Evolutionary conservation across 2,797 vertebrate genomes (phyloP), one percentile per base, ranked within the genome.

Genomic region (Streptopelia turtur): DNA sequence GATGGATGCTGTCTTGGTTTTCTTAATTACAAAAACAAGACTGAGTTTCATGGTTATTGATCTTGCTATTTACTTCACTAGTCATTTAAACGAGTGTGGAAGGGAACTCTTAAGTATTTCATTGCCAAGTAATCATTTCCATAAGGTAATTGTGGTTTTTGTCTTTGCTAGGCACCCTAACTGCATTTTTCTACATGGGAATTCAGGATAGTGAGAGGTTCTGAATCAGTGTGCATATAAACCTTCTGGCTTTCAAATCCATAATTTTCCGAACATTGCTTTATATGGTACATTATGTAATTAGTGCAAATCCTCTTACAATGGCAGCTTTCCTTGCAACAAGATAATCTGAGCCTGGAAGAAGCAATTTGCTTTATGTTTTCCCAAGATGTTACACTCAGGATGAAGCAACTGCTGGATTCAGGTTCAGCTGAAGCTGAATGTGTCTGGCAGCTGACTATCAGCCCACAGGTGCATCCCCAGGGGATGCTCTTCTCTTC

Each of bases 251-350:
- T 84, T 92, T 55, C 35, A 50, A 70, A 70, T 84, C 83, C 59
- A 14, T 72, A 91, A 21, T 83, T 83, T 87, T 63, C 53, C 85
- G 49, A 92, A 27, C 2, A 3, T 27, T 23, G 22, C 68, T 90
- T 90, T 86, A 59, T 61, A 41, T 35, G 31, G n/a, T 47, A 37
- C 39, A 70, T 74, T 3, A 59, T 59, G 63, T 82, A 90, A 94
- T 96, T 91, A 90, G 77, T 55, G 37, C 60, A 91, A 94, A 96
- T 93, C 83, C 66, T 87, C 37, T 94, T 66, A 57, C 5, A 75
- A 5, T 39, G 28, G 16, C 52, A 80, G 43, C 23, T 60, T 20
- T 72, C 31, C 52, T 82, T 64, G 33, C 70, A 86, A 52, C 7
- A 27, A 56, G 56, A 37, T 68, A 74, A 83, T 63, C 31, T 45